Base-by-base conservation (phyloP, 2,113 vertebrate genomes). In the Odontesthes bonariensis region DNA sequence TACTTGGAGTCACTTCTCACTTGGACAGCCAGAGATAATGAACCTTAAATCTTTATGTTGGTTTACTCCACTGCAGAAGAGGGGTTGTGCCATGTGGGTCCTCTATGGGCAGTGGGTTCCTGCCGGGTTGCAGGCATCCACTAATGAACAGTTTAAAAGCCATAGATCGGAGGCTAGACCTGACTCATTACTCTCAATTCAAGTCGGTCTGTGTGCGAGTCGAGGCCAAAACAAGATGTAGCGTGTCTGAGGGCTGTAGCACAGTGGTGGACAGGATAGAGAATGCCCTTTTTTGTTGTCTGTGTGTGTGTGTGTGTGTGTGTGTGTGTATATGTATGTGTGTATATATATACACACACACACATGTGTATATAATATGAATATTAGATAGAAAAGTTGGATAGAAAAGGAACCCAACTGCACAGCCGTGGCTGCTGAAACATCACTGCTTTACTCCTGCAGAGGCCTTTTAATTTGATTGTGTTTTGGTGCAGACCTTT, bases 91-190 rank as follows among this genome's bases (percentile, higher is more conserved):
- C 60, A 40, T 33, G 63, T 8, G 49, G 65, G 52, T 80, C 51
- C 54, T 75, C 44, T 69, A 60, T 66, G 23, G 58, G 61, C 58
- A 57, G 13, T 19, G 22, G 47, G 11, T 19, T 71, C 46, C 77
- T 69, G 63, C 64, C 49, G 51, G 61, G 54, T 72, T 19, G 40
- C 57, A 33, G 47, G 8, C 40, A 32, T 51, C 47, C 49, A 57
- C 69, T 73, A 83, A 87, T 88, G 74, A 80, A 76, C 16, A 55
- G 83, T 86, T 81, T 77, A 58, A 76, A 81, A 86, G 69, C 77
- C 81, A 73, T 65, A 63, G 33, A 56, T 60, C 55, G 17, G 69
- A 78, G 32, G 58, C 70, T 27, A 46, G 38, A 64, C 56, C 16
- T 61, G 46, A 64, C 27, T 76, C 46, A 27, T 82, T 66, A 63